phyloP scores from a whole-genome alignment of 2,888 invertebrate genomes.

The Lysandra coridon region DNA sequence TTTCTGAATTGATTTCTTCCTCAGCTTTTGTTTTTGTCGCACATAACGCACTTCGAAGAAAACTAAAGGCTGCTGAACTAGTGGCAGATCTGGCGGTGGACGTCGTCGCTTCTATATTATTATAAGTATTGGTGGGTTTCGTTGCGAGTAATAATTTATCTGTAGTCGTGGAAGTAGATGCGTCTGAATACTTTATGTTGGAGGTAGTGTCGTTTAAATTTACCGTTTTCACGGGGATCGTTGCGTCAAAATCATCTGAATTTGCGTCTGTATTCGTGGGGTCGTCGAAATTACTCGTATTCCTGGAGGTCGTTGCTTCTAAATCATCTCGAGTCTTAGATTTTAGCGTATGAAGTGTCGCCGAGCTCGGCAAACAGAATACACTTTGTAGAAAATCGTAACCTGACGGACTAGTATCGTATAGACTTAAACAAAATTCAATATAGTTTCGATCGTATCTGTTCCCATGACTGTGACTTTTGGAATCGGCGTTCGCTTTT shows the following conservation, averaged over 20 bases:
- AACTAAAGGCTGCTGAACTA: neutral
- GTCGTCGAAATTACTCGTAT: neutral
- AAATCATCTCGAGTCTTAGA: neutral
- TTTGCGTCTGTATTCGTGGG: neutral
- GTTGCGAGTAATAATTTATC: neutral
- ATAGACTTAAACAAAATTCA: neutral
- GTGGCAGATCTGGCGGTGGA: neutral
- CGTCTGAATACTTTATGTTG: neutral
- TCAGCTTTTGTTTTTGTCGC: neutral
- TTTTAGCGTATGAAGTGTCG: neutral
- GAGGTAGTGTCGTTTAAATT: neutral
- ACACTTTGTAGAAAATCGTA: neutral
- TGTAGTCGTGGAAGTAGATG: neutral
- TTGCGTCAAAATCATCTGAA: neutral
- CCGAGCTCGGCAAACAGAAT: neutral
- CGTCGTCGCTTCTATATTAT: neutral
- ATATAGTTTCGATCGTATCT: neutral
- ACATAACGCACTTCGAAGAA: neutral
- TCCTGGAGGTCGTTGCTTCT: neutral
- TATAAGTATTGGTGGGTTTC: neutral
- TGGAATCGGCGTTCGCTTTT: neutral
- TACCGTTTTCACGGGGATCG: neutral
- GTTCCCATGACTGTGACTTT: neutral
- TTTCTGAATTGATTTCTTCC: neutral
- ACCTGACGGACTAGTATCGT: neutral